These are phyloP conservation scores for Neomonachus schauinslandi DNA, from an alignment of 2,113 vertebrate genomes.

Conservation along the genomic window DNA sequence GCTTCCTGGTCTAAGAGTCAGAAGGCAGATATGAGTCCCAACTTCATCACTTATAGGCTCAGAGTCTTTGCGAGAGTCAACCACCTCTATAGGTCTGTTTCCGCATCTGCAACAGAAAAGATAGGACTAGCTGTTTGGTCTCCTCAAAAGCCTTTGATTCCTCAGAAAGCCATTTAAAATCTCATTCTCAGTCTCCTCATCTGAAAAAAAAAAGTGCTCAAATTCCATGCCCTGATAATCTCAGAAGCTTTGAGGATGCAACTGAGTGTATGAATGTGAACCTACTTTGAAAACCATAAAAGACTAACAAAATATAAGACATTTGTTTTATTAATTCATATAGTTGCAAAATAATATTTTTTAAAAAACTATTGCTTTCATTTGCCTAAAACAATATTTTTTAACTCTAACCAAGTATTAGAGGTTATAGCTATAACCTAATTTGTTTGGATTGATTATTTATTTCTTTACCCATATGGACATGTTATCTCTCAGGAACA, in stretches of 20 bases:
- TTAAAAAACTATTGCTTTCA: background rate
- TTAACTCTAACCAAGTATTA: background rate
- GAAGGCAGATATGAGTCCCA: background rate
- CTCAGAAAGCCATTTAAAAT: background rate
- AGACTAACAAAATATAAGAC: background rate
- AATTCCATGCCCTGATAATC: background rate
- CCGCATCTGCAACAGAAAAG: background rate
- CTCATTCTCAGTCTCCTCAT: background rate
- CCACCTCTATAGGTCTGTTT: background rate
- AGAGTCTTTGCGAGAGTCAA: background rate
- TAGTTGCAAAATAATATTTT: background rate
- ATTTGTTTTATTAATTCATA: background rate
- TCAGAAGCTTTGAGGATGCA: background rate
- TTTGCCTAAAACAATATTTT: background rate
- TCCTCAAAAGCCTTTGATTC: background rate
- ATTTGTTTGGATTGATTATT: constrained; percentile 16
- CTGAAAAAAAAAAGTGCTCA: background rate
- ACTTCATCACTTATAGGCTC: background rate
- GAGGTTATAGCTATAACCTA: background rate
- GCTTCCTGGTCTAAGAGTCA: background rate
- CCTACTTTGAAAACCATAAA: background rate
- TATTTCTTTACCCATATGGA: background rate
- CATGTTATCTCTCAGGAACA: constrained; percentile 38
- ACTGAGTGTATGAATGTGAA: background rate
- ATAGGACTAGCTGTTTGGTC: background rate